Conservation (phyloP, 2,888 invertebrate genomes). For the Melinaea menophilus region DNA sequence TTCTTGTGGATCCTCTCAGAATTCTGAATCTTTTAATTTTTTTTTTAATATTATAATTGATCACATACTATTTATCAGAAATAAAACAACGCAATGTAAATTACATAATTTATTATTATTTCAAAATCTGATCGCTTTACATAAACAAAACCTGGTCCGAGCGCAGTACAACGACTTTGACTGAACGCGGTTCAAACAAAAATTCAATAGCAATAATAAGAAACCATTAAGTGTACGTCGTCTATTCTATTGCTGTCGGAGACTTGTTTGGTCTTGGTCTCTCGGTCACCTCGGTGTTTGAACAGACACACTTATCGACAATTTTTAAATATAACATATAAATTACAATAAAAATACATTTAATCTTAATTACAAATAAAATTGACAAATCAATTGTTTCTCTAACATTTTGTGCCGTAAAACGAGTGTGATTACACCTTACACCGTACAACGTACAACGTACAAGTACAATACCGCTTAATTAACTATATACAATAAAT, state of each 20-base stretch:
- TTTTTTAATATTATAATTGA: neutral
- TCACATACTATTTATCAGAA: slow-evolving; percentile 17
- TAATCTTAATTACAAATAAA: slow-evolving; percentile 64
- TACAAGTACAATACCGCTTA: slow-evolving; percentile 61
- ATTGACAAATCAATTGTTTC: slow-evolving; percentile 72
- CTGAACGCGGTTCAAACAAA: slow-evolving; percentile 20
- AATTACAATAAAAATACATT: slow-evolving; percentile 54
- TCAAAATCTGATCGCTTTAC: slow-evolving; percentile 65
- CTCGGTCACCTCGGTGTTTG: too few relatives aligned
- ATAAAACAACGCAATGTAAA: slow-evolving; percentile 57
- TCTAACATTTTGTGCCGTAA: slow-evolving; percentile 76
- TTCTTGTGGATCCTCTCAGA: too few relatives aligned
- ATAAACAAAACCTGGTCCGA: slow-evolving; percentile 71
- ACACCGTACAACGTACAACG: slow-evolving; percentile 22
- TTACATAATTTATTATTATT: slow-evolving; percentile 72
- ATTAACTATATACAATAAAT: slow-evolving; percentile 76
- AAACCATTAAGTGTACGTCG: neutral
- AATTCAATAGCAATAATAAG: slow-evolving; percentile 3
- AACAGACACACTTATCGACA: neutral
- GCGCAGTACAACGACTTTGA: slow-evolving; percentile 55
- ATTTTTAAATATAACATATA: slow-evolving; percentile 35
- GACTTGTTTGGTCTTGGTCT: too few relatives aligned
- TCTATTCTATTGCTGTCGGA: too few relatives aligned
- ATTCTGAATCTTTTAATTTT: too few relatives aligned
- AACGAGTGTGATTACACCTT: slow-evolving; percentile 75